Percentiles rank a stretch among this genome's conserved stretches.
Evolutionary conservation across 2,113 vertebrate species (phyloP).

Genomic region (Ictalurus furcatus): DNA sequence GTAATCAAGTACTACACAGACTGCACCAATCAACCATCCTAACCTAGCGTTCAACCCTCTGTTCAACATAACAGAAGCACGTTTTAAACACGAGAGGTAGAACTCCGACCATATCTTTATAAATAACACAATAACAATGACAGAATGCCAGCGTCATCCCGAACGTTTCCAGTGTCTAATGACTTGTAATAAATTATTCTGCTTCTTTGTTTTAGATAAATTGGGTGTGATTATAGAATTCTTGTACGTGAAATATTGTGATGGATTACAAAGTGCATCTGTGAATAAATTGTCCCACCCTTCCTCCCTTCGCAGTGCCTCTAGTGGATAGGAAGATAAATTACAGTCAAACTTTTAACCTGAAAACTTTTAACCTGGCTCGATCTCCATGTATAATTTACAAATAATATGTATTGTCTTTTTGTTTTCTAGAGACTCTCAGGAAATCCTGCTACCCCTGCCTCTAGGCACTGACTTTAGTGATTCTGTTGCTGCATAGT

Average conservation of each 20-base stretch:
- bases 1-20: conserved; percentile 18
- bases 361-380: conserved; percentile 6
- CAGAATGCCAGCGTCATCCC: neutral
- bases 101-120: neutral
- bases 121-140: conserved; percentile 4
- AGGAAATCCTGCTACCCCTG: conserved; percentile 69
- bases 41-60: neutral
- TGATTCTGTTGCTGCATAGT: conserved; percentile 16
- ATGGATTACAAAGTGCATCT: conserved; percentile 14
- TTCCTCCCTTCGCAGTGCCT: conserved; percentile 9
- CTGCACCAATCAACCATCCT: conserved; percentile 9
- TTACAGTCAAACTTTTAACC: conserved; percentile 15
- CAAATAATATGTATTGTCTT: neutral
- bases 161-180: conserved; percentile 9
- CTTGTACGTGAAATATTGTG: conserved; percentile 19
- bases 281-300: conserved; percentile 1
- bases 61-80: neutral
- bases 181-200: conserved; percentile 32
- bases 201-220: conserved; percentile 13
- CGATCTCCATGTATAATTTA: conserved; percentile 39
- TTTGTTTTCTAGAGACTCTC: conserved; percentile 73
- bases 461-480: conserved; percentile 70
- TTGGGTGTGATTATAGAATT: conserved; percentile 11
- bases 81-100: neutral
- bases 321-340: conserved; percentile 26